Evolutionary conservation across 2,113 vertebrate genomes (phyloP), one percentile per base, ranked within the genome.

Genomic region (Brachyistius frenatus): DNA sequence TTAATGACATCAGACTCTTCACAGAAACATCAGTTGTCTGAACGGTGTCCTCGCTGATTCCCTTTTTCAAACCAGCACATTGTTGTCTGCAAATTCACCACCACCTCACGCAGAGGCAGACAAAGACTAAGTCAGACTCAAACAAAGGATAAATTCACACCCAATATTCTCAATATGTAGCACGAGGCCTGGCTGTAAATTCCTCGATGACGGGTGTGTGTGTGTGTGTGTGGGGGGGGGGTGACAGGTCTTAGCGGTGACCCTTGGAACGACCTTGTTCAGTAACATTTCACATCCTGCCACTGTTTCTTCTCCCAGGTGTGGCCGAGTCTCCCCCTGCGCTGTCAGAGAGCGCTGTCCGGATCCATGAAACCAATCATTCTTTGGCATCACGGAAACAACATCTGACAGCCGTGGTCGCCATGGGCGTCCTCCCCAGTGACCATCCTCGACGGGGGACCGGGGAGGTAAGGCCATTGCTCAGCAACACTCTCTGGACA

Each of bases 201-300:
- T 81, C 73, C 66, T 85, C 15, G 5, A 39, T 66, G 76, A 78
- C 15, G 35, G 32, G 23, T 10, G 52, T 23, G 23, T 23, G 5
- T 4, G 23, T 10, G 52, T 23, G 23, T 23, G 5, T 4, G 53
- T 15, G 3, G 54, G 41, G 14, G 4, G 73, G 39, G 58, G 73
- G 66, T 86, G 91, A 88, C 83, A 78, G 86, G 85, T 83, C 83
- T 81, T 1, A 79, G 23, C 73, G 30, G 47, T 86, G 91, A 93
- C 92, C 88, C 85, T 39, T 71, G 62, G 64, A 86, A 65, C 84
- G 85, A 93, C 91, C 92, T 92, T 94, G 91, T 81, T 85, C 81
- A 53, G 66, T 70, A 84, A 80, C 88, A 84, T 92, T 93, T 93
- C 89, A 90, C 87, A 86, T 92, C 76, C 88, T 92, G 90, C 88